Percentiles rank a stretch among this genome's conserved stretches.
Evolutionary conservation across 2,113 vertebrate genomes (phyloP).

Genomic region (Phycodurus eques): DNA sequence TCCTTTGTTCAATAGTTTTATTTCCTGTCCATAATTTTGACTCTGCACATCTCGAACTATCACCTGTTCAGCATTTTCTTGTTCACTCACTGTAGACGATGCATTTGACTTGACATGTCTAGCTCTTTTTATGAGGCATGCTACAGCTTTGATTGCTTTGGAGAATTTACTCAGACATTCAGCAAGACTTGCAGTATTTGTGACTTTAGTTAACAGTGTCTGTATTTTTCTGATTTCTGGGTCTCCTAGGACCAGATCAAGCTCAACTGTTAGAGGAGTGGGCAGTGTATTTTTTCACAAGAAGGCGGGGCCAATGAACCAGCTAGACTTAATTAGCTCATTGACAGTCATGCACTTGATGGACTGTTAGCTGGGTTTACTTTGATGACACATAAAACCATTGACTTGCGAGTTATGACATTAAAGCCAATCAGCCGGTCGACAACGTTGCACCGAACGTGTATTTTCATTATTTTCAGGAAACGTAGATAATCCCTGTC

Average conservation of each 20-base stretch:
- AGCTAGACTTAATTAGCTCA: not conserved
- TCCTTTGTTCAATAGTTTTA: not conserved
- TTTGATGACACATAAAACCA: slow-evolving; percentile 3
- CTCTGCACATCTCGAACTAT: not conserved
- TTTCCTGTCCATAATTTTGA: not conserved
- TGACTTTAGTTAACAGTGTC: not conserved
- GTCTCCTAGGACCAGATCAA: not conserved
- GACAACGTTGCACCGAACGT: no score
- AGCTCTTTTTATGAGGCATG: not conserved
- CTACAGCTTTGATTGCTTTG: not conserved
- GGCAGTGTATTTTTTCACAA: not conserved
- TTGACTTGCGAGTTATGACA: not conserved
- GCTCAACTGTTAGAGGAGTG: not conserved
- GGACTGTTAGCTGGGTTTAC: slow-evolving; percentile 6
- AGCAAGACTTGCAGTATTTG: no score
- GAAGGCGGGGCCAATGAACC: slow-evolving; percentile 1
- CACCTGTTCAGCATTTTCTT: no score
- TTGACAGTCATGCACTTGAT: not conserved
- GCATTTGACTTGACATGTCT: not conserved
- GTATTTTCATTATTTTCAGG: not conserved
- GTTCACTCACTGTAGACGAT: not conserved
- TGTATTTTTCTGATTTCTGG: not conserved
- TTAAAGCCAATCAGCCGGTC: no score
- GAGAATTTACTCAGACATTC: not conserved
- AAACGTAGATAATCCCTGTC: no score